Conservation (phyloP, 2,888 invertebrate species). For the Ischnus inquisitorius region DNA sequence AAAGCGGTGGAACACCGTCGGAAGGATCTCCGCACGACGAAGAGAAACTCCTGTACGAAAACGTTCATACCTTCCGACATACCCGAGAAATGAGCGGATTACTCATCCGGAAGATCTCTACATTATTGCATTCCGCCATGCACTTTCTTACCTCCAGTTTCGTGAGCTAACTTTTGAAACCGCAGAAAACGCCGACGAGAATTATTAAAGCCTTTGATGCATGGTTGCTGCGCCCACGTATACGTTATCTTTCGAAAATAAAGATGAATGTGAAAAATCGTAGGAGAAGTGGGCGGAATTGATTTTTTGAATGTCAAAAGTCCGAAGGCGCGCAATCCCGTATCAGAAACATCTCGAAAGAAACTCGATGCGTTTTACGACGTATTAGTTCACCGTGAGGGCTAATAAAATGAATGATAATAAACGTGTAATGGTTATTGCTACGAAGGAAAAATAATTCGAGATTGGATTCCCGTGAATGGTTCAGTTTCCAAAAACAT, state of each 20-base stretch:
- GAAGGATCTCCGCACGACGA: neutral
- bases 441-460: no score
- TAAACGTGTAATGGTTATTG: no score
- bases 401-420: no score
- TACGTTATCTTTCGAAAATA: neutral
- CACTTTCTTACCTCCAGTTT: slow-evolving; percentile 12
- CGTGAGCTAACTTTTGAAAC: neutral
- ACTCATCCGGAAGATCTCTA: slow-evolving; percentile 26
- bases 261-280: neutral
- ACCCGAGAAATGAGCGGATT: slow-evolving; percentile 29
- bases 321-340: neutral
- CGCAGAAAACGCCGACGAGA: neutral
- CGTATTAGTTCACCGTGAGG: no score
- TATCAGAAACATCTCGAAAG: neutral
- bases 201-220: neutral
- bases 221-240: neutral
- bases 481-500: no score
- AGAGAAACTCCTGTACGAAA: slow-evolving; percentile 4
- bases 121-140: slow-evolving; percentile 16
- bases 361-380: no score
- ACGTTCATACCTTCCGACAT: slow-evolving; percentile 8
- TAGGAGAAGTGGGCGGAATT: neutral
- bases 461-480: no score
- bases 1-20: neutral
- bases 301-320: no score